Percentiles rank a stretch among this genome's conserved stretches.
phyloP scores from a whole-genome alignment of 2,113 vertebrate genomes.

The Murina feae region DNA sequence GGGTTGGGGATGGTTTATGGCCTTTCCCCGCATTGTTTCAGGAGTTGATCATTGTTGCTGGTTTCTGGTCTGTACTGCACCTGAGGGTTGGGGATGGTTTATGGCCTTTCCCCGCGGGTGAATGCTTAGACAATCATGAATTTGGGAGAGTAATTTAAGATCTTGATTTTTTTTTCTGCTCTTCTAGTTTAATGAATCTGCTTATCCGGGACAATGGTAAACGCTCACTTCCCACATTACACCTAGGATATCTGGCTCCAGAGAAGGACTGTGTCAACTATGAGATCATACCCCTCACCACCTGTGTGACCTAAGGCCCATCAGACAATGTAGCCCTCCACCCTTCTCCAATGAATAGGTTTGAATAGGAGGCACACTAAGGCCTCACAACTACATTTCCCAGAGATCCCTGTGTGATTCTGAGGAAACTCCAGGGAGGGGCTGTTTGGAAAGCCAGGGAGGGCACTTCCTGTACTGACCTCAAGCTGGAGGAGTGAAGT shows the following conservation, averaged over 20 bases:
- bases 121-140: no score
- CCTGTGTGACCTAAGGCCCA: background rate
- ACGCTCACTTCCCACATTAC: background rate
- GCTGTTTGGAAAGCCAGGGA: background rate
- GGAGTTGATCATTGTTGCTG: no score
- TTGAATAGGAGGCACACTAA: background rate
- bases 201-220: background rate
- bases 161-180: background rate
- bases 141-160: background rate
- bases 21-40: no score
- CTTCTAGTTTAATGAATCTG: background rate
- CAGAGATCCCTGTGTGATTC: background rate
- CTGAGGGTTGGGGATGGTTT: no score
- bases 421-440: fast-evolving
- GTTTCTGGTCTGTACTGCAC: no score
- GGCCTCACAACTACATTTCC: constrained; percentile 55
- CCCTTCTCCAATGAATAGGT: background rate
- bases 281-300: background rate
- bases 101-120: no score
- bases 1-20: no score
- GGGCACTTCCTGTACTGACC: background rate
- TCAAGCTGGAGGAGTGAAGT: fast-evolving
- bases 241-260: background rate
- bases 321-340: background rate
- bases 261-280: background rate